phyloP scores from a whole-genome alignment of 2,888 invertebrate species.

The Stramonita haemastoma region DNA sequence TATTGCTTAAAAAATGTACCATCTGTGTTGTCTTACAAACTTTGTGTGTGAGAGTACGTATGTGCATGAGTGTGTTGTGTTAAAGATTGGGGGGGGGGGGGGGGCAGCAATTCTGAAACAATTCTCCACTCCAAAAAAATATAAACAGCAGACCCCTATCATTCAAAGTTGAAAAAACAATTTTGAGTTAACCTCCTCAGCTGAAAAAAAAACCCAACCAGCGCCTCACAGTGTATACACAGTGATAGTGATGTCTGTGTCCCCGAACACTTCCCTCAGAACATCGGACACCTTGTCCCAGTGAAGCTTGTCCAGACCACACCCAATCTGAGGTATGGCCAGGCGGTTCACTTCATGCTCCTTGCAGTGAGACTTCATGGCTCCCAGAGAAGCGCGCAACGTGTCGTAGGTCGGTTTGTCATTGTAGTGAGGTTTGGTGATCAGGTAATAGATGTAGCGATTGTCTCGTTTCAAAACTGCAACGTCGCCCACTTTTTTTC shows the following conservation, averaged over 20 bases:
- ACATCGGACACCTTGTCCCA: conserved; percentile 82
- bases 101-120: not conserved
- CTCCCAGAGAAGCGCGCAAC: conserved; percentile 70
- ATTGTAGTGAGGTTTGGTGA: conserved; percentile 81
- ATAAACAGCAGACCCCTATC: not conserved
- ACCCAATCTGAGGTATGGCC: conserved; percentile 84
- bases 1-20: too few species aligned
- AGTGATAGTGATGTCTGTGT: conserved; percentile 66
- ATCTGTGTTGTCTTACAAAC: too few species aligned
- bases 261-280: conserved; percentile 80
- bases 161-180: not conserved
- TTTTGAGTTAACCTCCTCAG: too few species aligned
- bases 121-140: not conserved
- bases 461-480: conserved; percentile 68
- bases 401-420: conserved; percentile 79
- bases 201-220: not conserved
- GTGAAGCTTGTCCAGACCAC: conserved; percentile 83
- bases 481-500: conserved; percentile 69
- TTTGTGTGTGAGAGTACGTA: not conserved
- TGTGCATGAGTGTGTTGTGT: not conserved
- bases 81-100: not conserved
- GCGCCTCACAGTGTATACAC: conserved; percentile 59
- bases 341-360: conserved; percentile 80
- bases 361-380: conserved; percentile 78
- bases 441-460: conserved; percentile 81